Evolutionary conservation across 2,113 vertebrate species (phyloP).

Genomic region (Okapia johnstoni): DNA sequence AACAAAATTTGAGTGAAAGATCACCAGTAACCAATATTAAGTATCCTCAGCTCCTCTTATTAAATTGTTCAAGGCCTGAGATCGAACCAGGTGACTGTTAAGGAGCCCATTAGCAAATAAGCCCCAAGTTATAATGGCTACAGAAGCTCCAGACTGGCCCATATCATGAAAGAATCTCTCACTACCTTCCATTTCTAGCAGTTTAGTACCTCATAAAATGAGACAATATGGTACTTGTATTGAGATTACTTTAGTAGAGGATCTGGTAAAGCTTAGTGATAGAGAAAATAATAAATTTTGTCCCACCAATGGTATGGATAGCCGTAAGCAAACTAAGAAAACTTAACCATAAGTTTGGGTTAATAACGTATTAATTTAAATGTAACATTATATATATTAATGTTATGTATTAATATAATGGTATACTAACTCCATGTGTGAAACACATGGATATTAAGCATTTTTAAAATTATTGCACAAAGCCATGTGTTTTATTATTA

Average conservation of each 20-base stretch:
- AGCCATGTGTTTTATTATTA: not conserved
- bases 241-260: not conserved
- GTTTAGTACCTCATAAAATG: not conserved
- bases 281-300: not conserved
- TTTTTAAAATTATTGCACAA: not conserved
- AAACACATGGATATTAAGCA: not conserved
- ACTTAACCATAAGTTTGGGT: not conserved
- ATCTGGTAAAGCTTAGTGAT: not conserved
- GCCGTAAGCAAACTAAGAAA: not conserved
- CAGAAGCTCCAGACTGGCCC: not conserved
- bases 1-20: not conserved
- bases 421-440: not conserved
- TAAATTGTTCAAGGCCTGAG: not conserved
- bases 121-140: not conserved
- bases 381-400: not conserved
- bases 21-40: constrained; percentile 3
- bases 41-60: not conserved
- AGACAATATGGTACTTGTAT: not conserved
- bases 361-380: not conserved
- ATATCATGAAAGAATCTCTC: not conserved
- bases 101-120: not conserved
- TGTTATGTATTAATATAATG: not conserved
- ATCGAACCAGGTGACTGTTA: not conserved
- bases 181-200: not conserved
- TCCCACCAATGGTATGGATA: not conserved